Evolutionary conservation across 2,113 vertebrate genomes (phyloP).

Genomic region (Saccopteryx bilineata): DNA sequence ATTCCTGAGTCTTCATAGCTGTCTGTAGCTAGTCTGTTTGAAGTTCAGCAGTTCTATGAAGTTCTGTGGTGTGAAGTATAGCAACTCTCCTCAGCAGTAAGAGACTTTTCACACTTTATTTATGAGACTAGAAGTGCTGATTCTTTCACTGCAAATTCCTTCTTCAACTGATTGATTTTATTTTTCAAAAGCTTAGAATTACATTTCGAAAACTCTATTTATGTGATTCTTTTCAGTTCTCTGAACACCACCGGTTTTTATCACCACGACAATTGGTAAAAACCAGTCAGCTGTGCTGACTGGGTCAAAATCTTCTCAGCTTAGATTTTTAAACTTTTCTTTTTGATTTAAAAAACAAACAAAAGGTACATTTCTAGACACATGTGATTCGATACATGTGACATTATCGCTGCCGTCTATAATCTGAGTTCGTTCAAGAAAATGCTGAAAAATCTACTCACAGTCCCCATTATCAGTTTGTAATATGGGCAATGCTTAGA

Average conservation of each 20-base stretch:
- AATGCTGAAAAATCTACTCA: neutral
- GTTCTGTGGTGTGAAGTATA: slow-evolving; percentile 54
- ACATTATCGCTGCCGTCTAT: neutral
- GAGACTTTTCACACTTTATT: slow-evolving; percentile 63
- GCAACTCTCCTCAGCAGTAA: slow-evolving; percentile 32
- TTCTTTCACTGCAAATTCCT: slow-evolving; percentile 58
- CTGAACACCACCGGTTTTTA: slow-evolving; percentile 71
- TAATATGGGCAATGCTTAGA: neutral
- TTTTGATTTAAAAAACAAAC: slow-evolving; percentile 36
- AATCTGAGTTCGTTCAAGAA: neutral
- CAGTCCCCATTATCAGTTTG: neutral
- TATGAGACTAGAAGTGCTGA: slow-evolving; percentile 60
- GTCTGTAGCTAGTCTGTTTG: slow-evolving; percentile 30
- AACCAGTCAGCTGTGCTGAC: slow-evolving; percentile 24
- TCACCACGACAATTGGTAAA: slow-evolving; percentile 40
- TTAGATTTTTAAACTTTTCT: slow-evolving; percentile 55
- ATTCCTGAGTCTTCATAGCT: slow-evolving; percentile 23
- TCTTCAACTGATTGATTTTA: slow-evolving; percentile 72
- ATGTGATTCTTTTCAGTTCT: slow-evolving; percentile 54
- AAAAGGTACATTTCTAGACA: slow-evolving; percentile 18
- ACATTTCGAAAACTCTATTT: slow-evolving; percentile 65
- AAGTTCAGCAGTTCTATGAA: slow-evolving; percentile 58
- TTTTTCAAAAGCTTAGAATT: slow-evolving; percentile 75
- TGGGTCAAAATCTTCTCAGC: slow-evolving; percentile 46
- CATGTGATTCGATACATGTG: neutral